A percentile compares a stretch with the other conserved stretches of the same genome.
Evolutionary conservation across 2,888 invertebrate species (phyloP).

Genomic region (Tridacna crocea): DNA sequence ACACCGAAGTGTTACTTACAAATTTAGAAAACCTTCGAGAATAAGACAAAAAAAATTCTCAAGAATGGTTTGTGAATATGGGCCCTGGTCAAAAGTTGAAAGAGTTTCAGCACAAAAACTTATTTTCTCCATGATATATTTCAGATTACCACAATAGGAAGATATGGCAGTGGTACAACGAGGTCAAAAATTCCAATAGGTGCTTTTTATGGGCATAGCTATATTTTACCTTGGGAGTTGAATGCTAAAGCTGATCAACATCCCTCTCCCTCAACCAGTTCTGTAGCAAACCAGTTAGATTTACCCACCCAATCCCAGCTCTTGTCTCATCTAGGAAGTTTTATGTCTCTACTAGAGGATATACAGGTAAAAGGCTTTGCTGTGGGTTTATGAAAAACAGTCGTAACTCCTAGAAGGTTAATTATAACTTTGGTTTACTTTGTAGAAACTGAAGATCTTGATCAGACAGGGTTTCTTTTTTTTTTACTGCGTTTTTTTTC

Average conservation of each 20-base stretch:
- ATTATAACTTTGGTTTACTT: too few relatives aligned
- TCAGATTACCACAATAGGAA: slow-evolving; percentile 94
- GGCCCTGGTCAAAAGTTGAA: too few relatives aligned
- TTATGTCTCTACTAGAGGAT: slow-evolving; percentile 91
- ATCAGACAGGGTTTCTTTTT: too few relatives aligned
- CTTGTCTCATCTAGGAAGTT: slow-evolving; percentile 86
- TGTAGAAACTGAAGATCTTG: too few relatives aligned
- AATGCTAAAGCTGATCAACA: slow-evolving; percentile 64
- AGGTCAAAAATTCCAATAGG: slow-evolving; percentile 95
- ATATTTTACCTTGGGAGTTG: slow-evolving; percentile 88
- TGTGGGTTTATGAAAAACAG: background rate
- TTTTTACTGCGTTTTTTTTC: too few relatives aligned
- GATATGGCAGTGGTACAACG: slow-evolving; percentile 95
- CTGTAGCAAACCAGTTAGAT: slow-evolving; percentile 63
- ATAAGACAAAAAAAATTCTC: too few relatives aligned
- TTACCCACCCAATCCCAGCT: slow-evolving; percentile 75
- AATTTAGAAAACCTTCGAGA: too few relatives aligned
- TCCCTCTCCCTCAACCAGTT: slow-evolving; percentile 35
- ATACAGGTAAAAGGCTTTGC: slow-evolving; percentile 84
- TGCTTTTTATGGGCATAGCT: slow-evolving; percentile 96
- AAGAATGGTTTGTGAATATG: too few relatives aligned
- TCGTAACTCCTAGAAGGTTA: too few relatives aligned
- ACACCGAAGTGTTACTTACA: too few relatives aligned
- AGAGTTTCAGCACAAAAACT: too few relatives aligned
- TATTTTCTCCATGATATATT: slow-evolving; percentile 36